These are phyloP conservation scores for Pocillopora damicornis DNA, from an alignment of 64 coral and sea anemone genomes.

Conservation along the genomic window DNA sequence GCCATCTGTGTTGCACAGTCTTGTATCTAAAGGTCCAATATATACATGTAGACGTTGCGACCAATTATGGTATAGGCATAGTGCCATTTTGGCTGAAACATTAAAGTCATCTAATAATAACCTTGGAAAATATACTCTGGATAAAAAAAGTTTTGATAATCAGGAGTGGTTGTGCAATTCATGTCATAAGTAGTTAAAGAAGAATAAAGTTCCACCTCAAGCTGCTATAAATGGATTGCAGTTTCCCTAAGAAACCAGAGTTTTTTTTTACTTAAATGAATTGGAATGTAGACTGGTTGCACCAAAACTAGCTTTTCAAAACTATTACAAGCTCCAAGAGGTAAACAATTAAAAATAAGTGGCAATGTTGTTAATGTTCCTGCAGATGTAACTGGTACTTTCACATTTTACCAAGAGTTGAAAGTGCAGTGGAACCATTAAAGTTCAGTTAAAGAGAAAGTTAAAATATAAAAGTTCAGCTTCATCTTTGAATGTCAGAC, in stretches of 20 bases:
- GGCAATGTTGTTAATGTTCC: slow-evolving; percentile 32
- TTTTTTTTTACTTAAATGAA: slow-evolving; percentile 9
- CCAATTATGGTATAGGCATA: slow-evolving; percentile 27
- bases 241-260: slow-evolving; percentile 37
- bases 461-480: slow-evolving; percentile 15
- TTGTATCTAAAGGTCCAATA: slow-evolving; percentile 10
- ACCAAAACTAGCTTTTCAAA: slow-evolving; percentile 19
- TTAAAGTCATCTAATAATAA: background rate
- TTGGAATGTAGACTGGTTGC: slow-evolving; percentile 6
- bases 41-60: slow-evolving; percentile 1
- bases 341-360: slow-evolving; percentile 19
- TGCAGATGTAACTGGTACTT: background rate
- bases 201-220: slow-evolving; percentile 33
- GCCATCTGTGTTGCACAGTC: background rate
- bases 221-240: slow-evolving; percentile 28
- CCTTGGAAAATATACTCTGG: background rate
- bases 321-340: slow-evolving; percentile 16
- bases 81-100: background rate
- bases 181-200: slow-evolving; percentile 19
- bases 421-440: background rate
- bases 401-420: background rate
- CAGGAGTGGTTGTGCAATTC: slow-evolving; percentile 28
- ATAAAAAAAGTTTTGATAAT: background rate
- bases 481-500: slow-evolving; percentile 10
- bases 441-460: slow-evolving; percentile 6